Conservation (phyloP, 2,888 invertebrate genomes). For the Ennomos erosarius region DNA sequence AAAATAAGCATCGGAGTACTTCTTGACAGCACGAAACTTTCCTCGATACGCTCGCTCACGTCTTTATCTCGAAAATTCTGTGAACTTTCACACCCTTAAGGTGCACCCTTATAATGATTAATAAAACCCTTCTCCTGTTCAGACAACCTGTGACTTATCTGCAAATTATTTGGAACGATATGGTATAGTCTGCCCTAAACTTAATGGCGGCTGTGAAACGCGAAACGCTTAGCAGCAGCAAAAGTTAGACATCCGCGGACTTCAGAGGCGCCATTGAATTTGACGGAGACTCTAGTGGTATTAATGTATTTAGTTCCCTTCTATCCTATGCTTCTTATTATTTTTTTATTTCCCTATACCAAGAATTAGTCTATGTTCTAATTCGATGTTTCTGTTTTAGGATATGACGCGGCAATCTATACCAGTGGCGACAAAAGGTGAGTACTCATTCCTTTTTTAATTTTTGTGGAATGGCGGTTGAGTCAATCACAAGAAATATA, state of each 20-base stretch:
- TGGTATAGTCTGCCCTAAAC: too few species aligned
- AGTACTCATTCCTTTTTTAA: constrained; percentile 48
- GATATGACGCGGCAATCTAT: constrained; percentile 85
- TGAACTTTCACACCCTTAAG: constrained; percentile 14
- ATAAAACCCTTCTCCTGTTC: not conserved
- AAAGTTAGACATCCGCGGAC: too few species aligned
- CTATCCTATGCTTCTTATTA: constrained; percentile 32
- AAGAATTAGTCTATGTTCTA: constrained; percentile 38
- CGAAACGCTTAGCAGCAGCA: too few species aligned
- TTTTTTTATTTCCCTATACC: constrained; percentile 14
- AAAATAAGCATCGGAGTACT: constrained; percentile 1
- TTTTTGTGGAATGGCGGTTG: constrained; percentile 20
- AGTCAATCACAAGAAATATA: constrained; percentile 9
- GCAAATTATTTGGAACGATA: not conserved
- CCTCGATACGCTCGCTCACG: constrained; percentile 5
- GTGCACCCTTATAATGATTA: constrained; percentile 13
- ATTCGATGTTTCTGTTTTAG: constrained; percentile 72
- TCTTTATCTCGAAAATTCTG: constrained; percentile 10
- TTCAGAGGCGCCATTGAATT: too few species aligned
- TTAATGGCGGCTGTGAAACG: too few species aligned
- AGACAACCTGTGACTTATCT: not conserved
- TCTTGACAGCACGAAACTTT: constrained; percentile 14
- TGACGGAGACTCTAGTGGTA: too few species aligned
- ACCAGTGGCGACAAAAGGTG: constrained; percentile 82
- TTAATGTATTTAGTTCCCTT: constrained; percentile 27